Evolutionary conservation across 2,888 invertebrate genomes (phyloP).

Genomic region (Chloromyia formosa): DNA sequence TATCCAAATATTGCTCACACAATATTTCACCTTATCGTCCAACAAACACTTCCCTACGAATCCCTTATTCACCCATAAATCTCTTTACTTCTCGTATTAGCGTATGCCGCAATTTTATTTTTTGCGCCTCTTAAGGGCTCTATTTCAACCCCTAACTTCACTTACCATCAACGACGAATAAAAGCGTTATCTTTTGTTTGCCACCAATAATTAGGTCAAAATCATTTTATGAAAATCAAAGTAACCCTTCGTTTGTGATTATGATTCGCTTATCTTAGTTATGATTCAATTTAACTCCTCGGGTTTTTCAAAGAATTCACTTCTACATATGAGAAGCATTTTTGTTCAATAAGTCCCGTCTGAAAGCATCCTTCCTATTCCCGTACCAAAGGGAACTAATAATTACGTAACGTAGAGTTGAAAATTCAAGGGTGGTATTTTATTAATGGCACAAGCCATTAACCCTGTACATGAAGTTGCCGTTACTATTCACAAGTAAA

Average conservation of each 20-base stretch:
- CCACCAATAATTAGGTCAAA: conserved; percentile 28
- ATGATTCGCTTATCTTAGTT: background rate
- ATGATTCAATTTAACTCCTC: background rate
- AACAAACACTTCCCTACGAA: no score
- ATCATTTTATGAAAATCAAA: conserved; percentile 24
- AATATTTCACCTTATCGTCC: no score
- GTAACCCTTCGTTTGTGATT: conserved; percentile 22
- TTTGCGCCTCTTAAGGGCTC: no score
- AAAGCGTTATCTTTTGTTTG: background rate
- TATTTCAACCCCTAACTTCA: no score
- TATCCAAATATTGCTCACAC: no score
- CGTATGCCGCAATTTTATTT: no score
- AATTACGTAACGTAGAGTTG: background rate
- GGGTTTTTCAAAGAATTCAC: background rate
- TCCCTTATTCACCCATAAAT: no score
- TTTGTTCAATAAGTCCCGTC: background rate
- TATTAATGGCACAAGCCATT: conserved; percentile 30
- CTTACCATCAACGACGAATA: background rate
- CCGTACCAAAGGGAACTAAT: no score
- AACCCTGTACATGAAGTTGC: conserved; percentile 16
- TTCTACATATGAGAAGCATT: background rate
- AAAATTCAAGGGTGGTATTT: conserved; percentile 29
- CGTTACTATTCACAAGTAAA: background rate
- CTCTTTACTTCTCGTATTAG: no score
- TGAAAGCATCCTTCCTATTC: background rate